Evolutionary conservation across 2,113 vertebrate species (phyloP).

Genomic region (Potamarius usumacintae): DNA sequence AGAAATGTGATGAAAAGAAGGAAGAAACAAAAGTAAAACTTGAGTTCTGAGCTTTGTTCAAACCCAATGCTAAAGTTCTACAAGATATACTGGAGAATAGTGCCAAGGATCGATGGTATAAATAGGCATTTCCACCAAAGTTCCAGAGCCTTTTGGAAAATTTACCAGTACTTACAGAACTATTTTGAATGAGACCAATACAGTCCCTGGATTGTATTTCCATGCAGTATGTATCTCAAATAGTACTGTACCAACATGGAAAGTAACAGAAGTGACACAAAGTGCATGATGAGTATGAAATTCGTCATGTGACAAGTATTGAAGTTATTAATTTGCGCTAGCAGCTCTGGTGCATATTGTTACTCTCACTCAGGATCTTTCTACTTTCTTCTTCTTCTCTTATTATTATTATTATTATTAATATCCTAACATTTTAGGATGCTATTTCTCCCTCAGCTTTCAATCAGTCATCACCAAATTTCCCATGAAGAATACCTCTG

Average conservation of each 20-base stretch:
- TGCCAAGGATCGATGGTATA: neutral
- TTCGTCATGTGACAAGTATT: neutral
- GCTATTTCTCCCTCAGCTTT: too few relatives aligned
- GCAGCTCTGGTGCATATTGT: too few relatives aligned
- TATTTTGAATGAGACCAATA: neutral
- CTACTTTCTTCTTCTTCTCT: too few relatives aligned
- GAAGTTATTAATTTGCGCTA: neutral
- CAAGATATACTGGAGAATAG: neutral
- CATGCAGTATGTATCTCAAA: neutral
- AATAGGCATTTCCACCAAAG: neutral
- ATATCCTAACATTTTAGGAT: too few relatives aligned
- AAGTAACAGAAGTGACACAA: neutral
- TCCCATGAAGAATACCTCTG: too few relatives aligned
- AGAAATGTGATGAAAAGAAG: slow-evolving; percentile 14
- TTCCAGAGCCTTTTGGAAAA: neutral
- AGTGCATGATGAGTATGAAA: neutral
- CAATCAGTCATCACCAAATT: too few relatives aligned
- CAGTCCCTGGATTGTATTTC: neutral
- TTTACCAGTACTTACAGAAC: neutral
- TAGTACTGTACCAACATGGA: neutral
- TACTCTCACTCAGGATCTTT: too few relatives aligned
- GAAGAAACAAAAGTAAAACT: slow-evolving; percentile 37
- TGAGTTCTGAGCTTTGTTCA: slow-evolving; percentile 1
- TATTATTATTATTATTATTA: too few relatives aligned
- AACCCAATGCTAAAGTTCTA: neutral